Percentiles rank a stretch among this genome's conserved stretches.
Evolutionary conservation across 2,888 invertebrate genomes (phyloP).

Genomic region (Monoplex corrugatus): DNA sequence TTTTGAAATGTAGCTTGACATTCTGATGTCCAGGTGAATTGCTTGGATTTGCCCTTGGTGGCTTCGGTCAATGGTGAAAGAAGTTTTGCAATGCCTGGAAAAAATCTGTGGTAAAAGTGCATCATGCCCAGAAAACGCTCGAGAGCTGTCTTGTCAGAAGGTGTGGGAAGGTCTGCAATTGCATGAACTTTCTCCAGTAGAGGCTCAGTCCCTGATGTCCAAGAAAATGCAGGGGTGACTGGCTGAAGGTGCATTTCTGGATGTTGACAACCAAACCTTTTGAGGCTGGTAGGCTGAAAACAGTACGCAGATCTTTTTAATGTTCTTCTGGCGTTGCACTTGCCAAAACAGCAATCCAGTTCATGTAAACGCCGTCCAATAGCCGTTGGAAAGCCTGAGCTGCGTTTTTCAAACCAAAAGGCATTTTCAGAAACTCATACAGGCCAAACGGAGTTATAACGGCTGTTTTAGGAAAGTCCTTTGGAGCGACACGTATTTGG

Average conservation of each 20-base stretch:
- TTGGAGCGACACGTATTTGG: neutral
- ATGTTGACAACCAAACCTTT: neutral
- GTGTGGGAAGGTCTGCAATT: neutral
- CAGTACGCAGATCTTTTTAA: neutral
- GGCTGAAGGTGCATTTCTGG: neutral
- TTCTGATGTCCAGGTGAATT: neutral
- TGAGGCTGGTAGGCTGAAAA: neutral
- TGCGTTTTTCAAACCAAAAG: slow-evolving; percentile 11
- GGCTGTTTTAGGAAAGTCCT: neutral
- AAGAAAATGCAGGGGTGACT: neutral
- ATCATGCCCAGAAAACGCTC: slow-evolving; percentile 2
- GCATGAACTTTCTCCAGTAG: neutral
- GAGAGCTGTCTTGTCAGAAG: neutral
- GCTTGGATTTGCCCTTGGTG: neutral
- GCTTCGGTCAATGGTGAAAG: neutral
- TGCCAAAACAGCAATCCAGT: neutral
- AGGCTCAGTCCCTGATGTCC: neutral
- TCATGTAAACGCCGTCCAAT: neutral
- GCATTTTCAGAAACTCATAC: neutral
- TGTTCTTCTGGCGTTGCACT: neutral
- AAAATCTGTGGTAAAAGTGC: slow-evolving; percentile 1
- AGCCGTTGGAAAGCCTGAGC: neutral
- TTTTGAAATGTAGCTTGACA: neutral
- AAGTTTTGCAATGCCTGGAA: neutral
- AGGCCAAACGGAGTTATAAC: neutral